Evolutionary conservation across 37 sponge, comb jelly and placozoan species (phyloP).

Genomic region (Haliclona indistincta): DNA sequence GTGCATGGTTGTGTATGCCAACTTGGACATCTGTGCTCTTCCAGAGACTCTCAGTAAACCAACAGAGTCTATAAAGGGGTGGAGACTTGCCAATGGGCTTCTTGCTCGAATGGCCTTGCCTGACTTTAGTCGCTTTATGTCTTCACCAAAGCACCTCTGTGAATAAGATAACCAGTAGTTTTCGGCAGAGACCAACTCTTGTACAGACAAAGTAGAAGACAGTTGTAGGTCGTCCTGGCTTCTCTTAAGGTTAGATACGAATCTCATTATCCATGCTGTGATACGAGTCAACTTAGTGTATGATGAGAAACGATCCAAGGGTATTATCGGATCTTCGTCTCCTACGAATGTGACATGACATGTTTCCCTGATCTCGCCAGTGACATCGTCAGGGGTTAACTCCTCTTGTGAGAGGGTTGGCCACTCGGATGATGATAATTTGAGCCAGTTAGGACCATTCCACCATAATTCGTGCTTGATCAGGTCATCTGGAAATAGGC

Average conservation of each 20-base stretch:
- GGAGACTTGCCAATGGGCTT: no score
- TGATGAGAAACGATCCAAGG: constrained; percentile 21
- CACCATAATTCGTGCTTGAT: constrained; percentile 5
- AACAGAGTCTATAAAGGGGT: no score
- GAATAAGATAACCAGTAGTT: background rate
- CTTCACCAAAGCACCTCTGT: constrained; percentile 1
- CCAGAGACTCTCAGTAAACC: constrained; percentile 8
- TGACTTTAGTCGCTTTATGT: background rate
- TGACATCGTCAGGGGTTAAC: background rate
- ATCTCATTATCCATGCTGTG: constrained; percentile 27
- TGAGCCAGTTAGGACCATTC: constrained; percentile 21
- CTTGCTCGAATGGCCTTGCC: background rate
- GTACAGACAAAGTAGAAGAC: background rate
- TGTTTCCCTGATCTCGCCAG: background rate
- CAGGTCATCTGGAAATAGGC: constrained; percentile 8
- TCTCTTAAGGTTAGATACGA: constrained; percentile 5
- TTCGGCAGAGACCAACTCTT: background rate
- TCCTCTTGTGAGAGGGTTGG: background rate
- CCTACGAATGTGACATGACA: background rate
- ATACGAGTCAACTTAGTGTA: constrained; percentile 18
- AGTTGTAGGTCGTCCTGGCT: background rate
- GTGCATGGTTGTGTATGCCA: constrained; percentile 5
- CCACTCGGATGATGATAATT: background rate
- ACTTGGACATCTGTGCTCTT: constrained; percentile 1
- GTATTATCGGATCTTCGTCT: background rate